phyloP scores from a whole-genome alignment of 2,888 invertebrate genomes.

The Mantis religiosa region DNA sequence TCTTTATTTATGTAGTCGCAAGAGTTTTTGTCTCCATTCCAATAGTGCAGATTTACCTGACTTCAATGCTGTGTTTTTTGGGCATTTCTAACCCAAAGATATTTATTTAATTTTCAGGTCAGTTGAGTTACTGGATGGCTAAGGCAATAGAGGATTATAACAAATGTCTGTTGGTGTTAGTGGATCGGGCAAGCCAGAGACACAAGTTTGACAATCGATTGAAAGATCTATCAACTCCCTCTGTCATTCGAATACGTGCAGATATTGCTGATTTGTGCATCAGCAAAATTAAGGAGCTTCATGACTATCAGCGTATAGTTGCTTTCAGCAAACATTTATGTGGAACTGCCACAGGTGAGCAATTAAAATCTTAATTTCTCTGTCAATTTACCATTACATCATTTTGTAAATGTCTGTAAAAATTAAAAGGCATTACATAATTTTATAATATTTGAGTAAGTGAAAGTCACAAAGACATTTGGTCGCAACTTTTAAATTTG shows the following conservation, averaged over 20 bases:
- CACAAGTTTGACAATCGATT: slow-evolving; percentile 74
- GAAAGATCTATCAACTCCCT: slow-evolving; percentile 44
- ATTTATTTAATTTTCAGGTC: slow-evolving; percentile 49
- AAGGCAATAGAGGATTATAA: slow-evolving; percentile 51
- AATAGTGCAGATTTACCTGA: too few species aligned
- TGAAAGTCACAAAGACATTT: too few species aligned
- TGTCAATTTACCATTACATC: neutral
- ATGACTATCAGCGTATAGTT: slow-evolving; percentile 48
- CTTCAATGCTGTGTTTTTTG: too few species aligned
- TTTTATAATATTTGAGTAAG: too few species aligned
- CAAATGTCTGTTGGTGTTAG: slow-evolving; percentile 59
- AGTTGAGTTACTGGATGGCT: slow-evolving; percentile 73
- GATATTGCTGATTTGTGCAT: slow-evolving; percentile 77
- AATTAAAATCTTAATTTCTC: neutral
- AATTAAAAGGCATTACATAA: too few species aligned
- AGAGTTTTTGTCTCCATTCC: too few species aligned
- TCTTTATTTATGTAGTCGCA: too few species aligned
- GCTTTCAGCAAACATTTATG: slow-evolving; percentile 86
- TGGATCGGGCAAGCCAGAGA: slow-evolving; percentile 76
- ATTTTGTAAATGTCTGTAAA: too few species aligned
- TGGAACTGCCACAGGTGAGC: slow-evolving; percentile 76
- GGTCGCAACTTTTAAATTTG: too few species aligned
- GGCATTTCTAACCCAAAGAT: too few species aligned
- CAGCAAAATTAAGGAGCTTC: slow-evolving; percentile 50
- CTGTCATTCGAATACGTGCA: slow-evolving; percentile 64